These are phyloP conservation scores for Acanthacorydalis orientalis DNA, from an alignment of 2,888 invertebrate species.

Conservation along the genomic window DNA sequence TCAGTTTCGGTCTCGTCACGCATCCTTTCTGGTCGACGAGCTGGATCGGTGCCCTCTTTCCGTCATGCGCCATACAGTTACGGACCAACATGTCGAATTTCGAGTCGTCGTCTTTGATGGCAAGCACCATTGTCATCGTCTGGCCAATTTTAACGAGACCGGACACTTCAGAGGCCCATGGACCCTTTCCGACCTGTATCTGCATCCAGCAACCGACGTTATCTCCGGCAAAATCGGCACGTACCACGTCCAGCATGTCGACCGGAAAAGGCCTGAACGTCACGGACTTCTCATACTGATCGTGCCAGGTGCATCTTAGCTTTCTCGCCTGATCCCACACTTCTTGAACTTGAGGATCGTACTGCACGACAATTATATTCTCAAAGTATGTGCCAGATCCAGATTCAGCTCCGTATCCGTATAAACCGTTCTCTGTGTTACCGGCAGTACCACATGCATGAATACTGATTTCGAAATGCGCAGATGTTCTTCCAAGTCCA, in stretches of 20 bases:
- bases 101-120: slow-evolving; percentile 87
- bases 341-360: slow-evolving; percentile 86
- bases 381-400: slow-evolving; percentile 87
- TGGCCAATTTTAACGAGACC: slow-evolving; percentile 89
- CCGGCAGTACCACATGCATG: slow-evolving; percentile 86
- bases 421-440: slow-evolving; percentile 77
- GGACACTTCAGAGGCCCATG: slow-evolving; percentile 90
- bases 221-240: slow-evolving; percentile 87
- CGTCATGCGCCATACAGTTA: slow-evolving; percentile 89
- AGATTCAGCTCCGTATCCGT: slow-evolving; percentile 73
- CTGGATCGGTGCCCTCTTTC: slow-evolving; percentile 83
- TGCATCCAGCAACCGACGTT: slow-evolving; percentile 98
- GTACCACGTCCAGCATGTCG: slow-evolving; percentile 87
- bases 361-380: slow-evolving; percentile 85
- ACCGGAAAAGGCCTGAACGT: slow-evolving; percentile 90
- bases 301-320: slow-evolving; percentile 86
- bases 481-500: slow-evolving; percentile 67
- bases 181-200: slow-evolving; percentile 87
- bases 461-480: slow-evolving; percentile 81
- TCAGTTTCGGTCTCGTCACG: slow-evolving; percentile 78
- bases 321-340: slow-evolving; percentile 92
- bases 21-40: slow-evolving; percentile 85
- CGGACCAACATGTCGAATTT: slow-evolving; percentile 91
- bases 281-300: slow-evolving; percentile 88
- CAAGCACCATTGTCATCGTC: slow-evolving; percentile 92